Evolutionary conservation across 37 sponge, comb jelly and placozoan genomes (phyloP), one percentile per base, ranked within the genome.

Genomic region (Beroe ovata): DNA sequence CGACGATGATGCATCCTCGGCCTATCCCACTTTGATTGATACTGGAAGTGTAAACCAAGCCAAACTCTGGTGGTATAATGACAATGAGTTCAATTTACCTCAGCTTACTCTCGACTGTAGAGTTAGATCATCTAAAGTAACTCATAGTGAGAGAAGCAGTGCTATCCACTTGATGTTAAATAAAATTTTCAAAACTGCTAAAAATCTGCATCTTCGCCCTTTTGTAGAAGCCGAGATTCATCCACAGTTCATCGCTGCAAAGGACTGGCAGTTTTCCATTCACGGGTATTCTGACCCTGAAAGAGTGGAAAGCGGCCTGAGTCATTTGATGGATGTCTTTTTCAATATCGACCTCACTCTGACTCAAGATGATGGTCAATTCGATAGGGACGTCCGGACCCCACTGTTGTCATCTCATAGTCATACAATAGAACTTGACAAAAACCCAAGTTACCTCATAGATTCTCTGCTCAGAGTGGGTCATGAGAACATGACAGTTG

Each of bases 41-140:
- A 66, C 32, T 1, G 30, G 69, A 32, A 30, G 8, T 66, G 32
- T 14, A 18, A 30, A 4, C 2, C 32, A 66, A 3, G 36, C 34
- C 32, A 66, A 30, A 1, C 16, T 66, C 8, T 66, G 69, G 69
- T 66, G 69, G 69, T 30, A 29, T 30, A 25, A 66, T 8, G 69
- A 66, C 35, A 20, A 61, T 4, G 63, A 61, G n/a, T 61, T 20
- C 26, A 20, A 61, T 26, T 3, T 26, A 16, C 63, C 63, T 6
- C 8, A 20, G 63, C 26, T 61, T 6, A 26, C 26, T 16, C 6
- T 61, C 8, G 28, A 61, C 6, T 61, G 63, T 16, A 61, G 28
- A 25, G 28, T 61, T 25, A 3, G 28, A 20, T 25, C 63, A 20
- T 61, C 63, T 4, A 16, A 20, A 4, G 54, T 61, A 22, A 25